Base-by-base conservation (phyloP, 2,888 invertebrate genomes). In the Calameuta idolon region DNA sequence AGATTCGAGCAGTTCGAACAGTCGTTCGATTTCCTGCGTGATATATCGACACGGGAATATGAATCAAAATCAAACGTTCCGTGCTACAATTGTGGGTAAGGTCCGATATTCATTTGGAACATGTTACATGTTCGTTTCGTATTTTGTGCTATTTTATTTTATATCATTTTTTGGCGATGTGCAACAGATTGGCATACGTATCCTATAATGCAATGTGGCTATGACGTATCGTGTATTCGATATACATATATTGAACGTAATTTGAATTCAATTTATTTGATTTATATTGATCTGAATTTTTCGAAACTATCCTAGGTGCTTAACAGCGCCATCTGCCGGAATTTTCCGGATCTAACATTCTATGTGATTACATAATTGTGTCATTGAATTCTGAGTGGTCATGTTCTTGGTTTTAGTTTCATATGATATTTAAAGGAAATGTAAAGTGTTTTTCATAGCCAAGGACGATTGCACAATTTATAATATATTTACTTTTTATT, bases 401-500 rank as follows among this genome's bases (percentile, higher is more conserved):
- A 4, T 37, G 4, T 3, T 37, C 1, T 12, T 4, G 37, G 12
- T 37, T 37, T 4, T 1, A 1, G 4, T 12, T 37, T 12, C 12
- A 12, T 37, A 12, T 37, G 12, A 37, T 12, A 37, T 12, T 37
- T 12, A 37, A 11, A 12, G 3, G 11, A 37, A 37, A 37, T 4
- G 35, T 37, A 37, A 11, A 34, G 11, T 34, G 2, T 34, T 11
- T 35, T 11, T 35, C 35, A 35, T 11, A 12, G 35, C 35, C 11
- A 35, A 35, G 35, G 35, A 35, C 0, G 3, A 12, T 11, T 35
- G 35, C 11, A 35, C 35, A 35, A 11, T 35, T 35, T 35, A 11
- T 3, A 35, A 35, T 35, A 35, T 35, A 35, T 35, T 35, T 35
- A 11, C 11, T 35, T 12, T 35, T 83, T 84, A 85, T 84, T 86